Evolutionary conservation across 2,113 vertebrate species (phyloP).

Genomic region (Perca schrenkii): DNA sequence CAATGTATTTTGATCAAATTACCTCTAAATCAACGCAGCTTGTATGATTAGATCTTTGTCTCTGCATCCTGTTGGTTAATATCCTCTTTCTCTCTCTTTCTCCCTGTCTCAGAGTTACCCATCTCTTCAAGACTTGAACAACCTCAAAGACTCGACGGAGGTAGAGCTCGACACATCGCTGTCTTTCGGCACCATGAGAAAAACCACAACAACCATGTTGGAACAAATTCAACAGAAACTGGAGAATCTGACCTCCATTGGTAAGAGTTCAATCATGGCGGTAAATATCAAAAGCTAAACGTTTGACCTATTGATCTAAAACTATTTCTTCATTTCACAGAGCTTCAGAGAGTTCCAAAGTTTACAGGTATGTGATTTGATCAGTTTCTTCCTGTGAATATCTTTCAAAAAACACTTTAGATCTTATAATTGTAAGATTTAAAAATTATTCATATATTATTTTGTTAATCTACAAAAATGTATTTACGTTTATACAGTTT

Average conservation of each 20-base stretch:
- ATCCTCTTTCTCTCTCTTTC: not conserved
- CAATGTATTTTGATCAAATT: not conserved
- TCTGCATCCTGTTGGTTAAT: not conserved
- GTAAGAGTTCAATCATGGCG: conserved; percentile 39
- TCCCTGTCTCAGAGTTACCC: conserved; percentile 60
- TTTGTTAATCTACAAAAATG: too few relatives aligned
- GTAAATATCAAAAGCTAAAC: not conserved
- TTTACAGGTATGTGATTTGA: conserved; percentile 62
- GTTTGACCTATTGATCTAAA: not conserved
- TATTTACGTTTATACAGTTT: too few relatives aligned
- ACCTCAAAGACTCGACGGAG: conserved; percentile 22
- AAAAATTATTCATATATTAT: too few relatives aligned
- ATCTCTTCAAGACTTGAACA: not conserved
- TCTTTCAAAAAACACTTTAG: not conserved
- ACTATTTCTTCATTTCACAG: conserved; percentile 36
- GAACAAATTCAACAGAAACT: conserved; percentile 50
- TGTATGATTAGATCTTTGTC: not conserved
- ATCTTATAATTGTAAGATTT: not conserved
- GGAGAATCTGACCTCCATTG: conserved; percentile 61
- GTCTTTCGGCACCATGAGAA: conserved; percentile 71
- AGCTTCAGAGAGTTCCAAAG: conserved; percentile 64
- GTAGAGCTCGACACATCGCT: conserved; percentile 66
- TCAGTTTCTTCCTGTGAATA: not conserved
- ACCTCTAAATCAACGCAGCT: not conserved
- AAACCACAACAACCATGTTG: not conserved